These are phyloP conservation scores for Semnornis frantzii DNA, from an alignment of 2,113 vertebrate genomes.

Conservation along the genomic window DNA sequence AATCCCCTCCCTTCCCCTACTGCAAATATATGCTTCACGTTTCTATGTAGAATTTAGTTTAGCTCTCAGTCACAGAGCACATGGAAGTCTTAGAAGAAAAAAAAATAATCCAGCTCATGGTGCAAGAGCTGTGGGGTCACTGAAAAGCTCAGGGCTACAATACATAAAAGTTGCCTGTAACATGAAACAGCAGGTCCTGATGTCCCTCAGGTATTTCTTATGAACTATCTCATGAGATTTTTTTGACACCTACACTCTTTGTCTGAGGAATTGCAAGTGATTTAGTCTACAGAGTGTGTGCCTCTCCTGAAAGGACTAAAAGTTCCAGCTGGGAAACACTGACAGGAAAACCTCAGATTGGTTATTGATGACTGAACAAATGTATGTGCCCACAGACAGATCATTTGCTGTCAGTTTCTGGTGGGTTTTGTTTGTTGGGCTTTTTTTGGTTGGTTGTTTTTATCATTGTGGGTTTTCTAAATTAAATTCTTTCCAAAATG, in stretches of 20 bases:
- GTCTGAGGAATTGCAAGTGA: not conserved
- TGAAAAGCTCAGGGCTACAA: not conserved
- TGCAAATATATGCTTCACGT: not conserved
- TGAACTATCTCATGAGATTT: not conserved
- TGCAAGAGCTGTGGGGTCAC: not conserved
- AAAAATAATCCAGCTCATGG: rapidly evolving
- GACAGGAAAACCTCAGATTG: not conserved
- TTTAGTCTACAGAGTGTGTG: not conserved
- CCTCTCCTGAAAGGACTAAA: not conserved
- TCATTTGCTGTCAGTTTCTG: not conserved
- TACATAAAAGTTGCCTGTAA: not conserved
- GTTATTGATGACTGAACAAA: not conserved
- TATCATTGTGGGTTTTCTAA: no score
- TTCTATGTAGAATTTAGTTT: not conserved
- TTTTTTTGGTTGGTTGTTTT: not conserved
- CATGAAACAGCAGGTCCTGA: not conserved
- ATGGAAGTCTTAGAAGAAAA: not conserved
- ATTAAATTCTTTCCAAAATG: not conserved
- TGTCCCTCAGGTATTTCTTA: not conserved
- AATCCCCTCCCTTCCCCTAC: no score
- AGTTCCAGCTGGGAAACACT: not conserved
- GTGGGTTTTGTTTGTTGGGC: not conserved
- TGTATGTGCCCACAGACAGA: not conserved
- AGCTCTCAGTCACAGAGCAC: not conserved
- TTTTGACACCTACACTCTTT: not conserved